Conservation (phyloP, 2,888 invertebrate species). For the Periphyllus acericola region DNA sequence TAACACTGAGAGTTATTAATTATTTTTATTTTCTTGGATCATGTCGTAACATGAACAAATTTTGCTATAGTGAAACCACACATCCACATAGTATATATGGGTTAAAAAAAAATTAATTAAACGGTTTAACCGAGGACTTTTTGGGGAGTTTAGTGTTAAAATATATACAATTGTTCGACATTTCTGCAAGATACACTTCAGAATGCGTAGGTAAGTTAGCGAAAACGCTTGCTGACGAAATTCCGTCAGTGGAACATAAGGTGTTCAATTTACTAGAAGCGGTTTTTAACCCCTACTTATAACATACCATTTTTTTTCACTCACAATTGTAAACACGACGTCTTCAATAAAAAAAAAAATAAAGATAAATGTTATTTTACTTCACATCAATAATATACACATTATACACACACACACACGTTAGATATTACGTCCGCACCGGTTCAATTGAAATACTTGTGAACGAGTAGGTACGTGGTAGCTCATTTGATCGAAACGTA, state of each 20-base stretch:
- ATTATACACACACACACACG: neutral
- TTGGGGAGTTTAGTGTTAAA: too few relatives aligned
- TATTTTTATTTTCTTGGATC: too few relatives aligned
- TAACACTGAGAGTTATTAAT: too few relatives aligned
- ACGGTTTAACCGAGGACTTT: too few relatives aligned
- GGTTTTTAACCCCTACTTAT: neutral
- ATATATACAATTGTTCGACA: too few relatives aligned
- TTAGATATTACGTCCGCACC: neutral
- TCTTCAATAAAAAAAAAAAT: neutral
- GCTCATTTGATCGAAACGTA: conserved; percentile 13
- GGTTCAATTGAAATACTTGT: neutral
- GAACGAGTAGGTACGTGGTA: conserved; percentile 2
- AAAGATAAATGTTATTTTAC: conserved; percentile 24
- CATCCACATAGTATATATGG: too few relatives aligned
- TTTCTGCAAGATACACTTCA: neutral
- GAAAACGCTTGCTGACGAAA: too few relatives aligned
- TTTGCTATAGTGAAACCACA: too few relatives aligned
- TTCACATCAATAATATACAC: conserved; percentile 1
- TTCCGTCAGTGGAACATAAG: neutral
- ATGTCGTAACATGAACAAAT: too few relatives aligned
- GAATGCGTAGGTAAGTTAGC: too few relatives aligned
- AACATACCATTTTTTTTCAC: conserved; percentile 33
- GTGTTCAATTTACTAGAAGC: neutral
- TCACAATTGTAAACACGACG: neutral
- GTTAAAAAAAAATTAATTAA: neutral